Evolutionary conservation across 1,140 invertebrate species (phyloP).

Genomic region (Caerostris darwini): DNA sequence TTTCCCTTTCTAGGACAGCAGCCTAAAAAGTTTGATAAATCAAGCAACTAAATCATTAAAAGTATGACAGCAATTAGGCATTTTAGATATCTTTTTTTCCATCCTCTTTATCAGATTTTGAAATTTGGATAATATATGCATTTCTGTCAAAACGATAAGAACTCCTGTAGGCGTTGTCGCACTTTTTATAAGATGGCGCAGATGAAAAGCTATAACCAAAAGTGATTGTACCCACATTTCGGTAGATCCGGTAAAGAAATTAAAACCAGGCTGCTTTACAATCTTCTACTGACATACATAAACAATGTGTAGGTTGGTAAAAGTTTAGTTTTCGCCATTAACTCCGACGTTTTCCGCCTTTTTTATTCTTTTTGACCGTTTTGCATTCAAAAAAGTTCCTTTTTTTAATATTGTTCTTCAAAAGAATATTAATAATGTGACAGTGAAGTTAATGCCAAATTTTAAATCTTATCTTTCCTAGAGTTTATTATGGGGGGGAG

Average conservation of each 20-base stretch:
- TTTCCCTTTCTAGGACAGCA: neutral
- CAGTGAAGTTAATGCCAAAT: too few relatives aligned
- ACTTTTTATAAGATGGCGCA: neutral
- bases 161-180: neutral
- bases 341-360: neutral
- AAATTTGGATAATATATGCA: neutral
- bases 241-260: neutral
- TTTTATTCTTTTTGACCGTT: too few relatives aligned
- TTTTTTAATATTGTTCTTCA: too few relatives aligned
- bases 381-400: too few relatives aligned
- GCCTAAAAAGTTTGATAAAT: neutral
- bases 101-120: neutral
- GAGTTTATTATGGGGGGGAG: too few relatives aligned
- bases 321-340: neutral
- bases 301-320: slow-evolving; percentile 19
- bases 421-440: too few relatives aligned
- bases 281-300: slow-evolving; percentile 19
- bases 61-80: neutral
- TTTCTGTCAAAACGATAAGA: slow-evolving; percentile 1
- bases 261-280: neutral
- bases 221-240: neutral
- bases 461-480: too few relatives aligned
- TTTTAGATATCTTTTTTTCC: neutral
- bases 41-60: neutral
- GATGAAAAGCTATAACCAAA: neutral